Evolutionary conservation across 1,140 invertebrate species (phyloP).

Genomic region (Parasteatoda tepidariorum): DNA sequence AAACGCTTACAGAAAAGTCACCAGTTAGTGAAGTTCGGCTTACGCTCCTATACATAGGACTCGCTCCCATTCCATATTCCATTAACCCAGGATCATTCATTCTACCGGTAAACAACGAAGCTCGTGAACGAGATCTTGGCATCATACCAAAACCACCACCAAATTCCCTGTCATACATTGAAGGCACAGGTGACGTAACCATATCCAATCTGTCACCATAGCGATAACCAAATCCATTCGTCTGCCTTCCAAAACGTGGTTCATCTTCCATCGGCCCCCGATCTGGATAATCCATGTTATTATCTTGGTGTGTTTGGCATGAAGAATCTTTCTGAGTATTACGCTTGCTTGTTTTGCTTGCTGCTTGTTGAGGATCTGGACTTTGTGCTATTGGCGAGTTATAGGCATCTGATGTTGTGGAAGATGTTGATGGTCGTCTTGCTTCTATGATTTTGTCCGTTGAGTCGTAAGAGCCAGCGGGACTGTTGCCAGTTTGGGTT

Average conservation of each 20-base stretch:
- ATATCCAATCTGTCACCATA: slow-evolving; percentile 20
- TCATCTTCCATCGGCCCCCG: slow-evolving; percentile 4
- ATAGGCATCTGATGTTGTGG: slow-evolving; percentile 35
- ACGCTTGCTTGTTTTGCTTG: not conserved
- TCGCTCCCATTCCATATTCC: slow-evolving; percentile 25
- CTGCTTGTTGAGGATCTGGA: not conserved
- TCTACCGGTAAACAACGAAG: slow-evolving; percentile 36
- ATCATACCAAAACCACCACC: slow-evolving; percentile 23
- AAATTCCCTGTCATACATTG: slow-evolving; percentile 14
- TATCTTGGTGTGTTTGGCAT: slow-evolving; percentile 38
- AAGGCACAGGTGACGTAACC: not conserved
- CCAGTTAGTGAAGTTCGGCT: slow-evolving; percentile 47
- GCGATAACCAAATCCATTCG: not conserved
- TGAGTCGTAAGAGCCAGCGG: not conserved
- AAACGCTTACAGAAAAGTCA: slow-evolving; percentile 46
- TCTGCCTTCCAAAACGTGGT: not conserved
- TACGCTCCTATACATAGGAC: slow-evolving; percentile 40
- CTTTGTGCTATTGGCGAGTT: slow-evolving; percentile 42
- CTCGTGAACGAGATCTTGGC: slow-evolving; percentile 42
- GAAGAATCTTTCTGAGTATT: slow-evolving; percentile 5
- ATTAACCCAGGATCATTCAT: slow-evolving; percentile 21
- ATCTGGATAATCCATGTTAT: slow-evolving; percentile 1
- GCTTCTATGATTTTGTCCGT: slow-evolving; percentile 1
- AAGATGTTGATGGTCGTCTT: slow-evolving; percentile 27
- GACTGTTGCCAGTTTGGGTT: slow-evolving; percentile 4